These are phyloP conservation scores for Tachystola acroxantha DNA, from an alignment of 2,888 invertebrate genomes.

Conservation along the genomic window DNA sequence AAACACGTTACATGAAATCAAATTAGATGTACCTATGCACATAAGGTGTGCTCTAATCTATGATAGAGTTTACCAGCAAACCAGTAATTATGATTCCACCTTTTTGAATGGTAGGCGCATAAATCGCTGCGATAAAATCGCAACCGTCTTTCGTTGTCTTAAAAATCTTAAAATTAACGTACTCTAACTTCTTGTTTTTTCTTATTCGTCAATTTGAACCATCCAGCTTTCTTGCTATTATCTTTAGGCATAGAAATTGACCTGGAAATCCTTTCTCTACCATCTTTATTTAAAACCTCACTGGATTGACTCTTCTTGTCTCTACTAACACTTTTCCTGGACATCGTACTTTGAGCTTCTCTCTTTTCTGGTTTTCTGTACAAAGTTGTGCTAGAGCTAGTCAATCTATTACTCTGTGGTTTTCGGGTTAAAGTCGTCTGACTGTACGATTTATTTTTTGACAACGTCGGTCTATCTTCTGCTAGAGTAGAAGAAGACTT, in stretches of 20 bases:
- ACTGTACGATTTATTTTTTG: conserved; percentile 70
- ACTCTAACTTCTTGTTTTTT: conserved; percentile 66
- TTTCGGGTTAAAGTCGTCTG: conserved; percentile 58
- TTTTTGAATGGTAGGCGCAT: neutral
- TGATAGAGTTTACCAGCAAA: too few relatives aligned
- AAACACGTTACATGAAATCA: too few relatives aligned
- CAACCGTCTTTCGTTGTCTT: neutral
- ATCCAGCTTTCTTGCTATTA: conserved; percentile 83
- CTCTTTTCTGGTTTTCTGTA: conserved; percentile 65
- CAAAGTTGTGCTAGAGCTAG: conserved; percentile 58
- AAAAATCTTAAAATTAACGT: conserved; percentile 33
- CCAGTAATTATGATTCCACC: neutral
- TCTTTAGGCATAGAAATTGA: conserved; percentile 87
- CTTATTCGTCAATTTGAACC: conserved; percentile 81
- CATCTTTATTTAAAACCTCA: conserved; percentile 78
- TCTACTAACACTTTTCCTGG: conserved; percentile 58
- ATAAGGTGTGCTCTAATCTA: too few relatives aligned
- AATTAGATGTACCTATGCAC: too few relatives aligned
- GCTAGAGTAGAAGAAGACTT: conserved; percentile 65
- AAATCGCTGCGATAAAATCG: too few relatives aligned
- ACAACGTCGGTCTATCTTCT: conserved; percentile 51
- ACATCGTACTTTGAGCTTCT: conserved; percentile 41
- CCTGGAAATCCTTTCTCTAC: conserved; percentile 74
- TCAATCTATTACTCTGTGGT: conserved; percentile 50
- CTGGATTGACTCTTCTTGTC: conserved; percentile 79